These are phyloP conservation scores for Hozukius guyotensis DNA, from an alignment of 2,797 vertebrate species.

Conservation along the genomic window DNA sequence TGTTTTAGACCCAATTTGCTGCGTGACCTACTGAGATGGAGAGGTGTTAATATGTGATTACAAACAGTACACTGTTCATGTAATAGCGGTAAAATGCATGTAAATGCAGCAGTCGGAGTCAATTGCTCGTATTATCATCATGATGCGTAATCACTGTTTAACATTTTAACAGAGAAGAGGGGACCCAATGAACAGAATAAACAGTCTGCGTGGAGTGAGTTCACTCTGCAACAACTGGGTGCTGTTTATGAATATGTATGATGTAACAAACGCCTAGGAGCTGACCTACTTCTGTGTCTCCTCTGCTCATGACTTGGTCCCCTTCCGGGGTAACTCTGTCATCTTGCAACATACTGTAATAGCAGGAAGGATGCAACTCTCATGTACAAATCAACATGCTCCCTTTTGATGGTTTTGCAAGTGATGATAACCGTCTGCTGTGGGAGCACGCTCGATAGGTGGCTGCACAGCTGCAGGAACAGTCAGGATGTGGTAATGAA, in stretches of 20 bases:
- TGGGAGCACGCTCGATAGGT: slow-evolving; percentile 34
- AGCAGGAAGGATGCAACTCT: slow-evolving; percentile 71
- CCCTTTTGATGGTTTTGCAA: slow-evolving; percentile 50
- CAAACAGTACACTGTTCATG: neutral
- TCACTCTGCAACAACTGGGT: slow-evolving; percentile 72
- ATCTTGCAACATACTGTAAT: slow-evolving; percentile 77
- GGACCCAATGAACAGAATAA: slow-evolving; percentile 66
- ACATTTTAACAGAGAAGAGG: slow-evolving; percentile 57
- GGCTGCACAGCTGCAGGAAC: slow-evolving; percentile 15
- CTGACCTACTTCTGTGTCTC: slow-evolving; percentile 80
- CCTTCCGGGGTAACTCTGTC: slow-evolving; percentile 79
- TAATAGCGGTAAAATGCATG: slow-evolving; percentile 4
- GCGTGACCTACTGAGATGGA: neutral
- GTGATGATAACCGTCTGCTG: slow-evolving; percentile 43
- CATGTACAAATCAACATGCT: slow-evolving; percentile 66
- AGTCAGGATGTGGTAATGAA: slow-evolving; percentile 3
- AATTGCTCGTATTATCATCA: slow-evolving; percentile 13
- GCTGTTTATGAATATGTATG: slow-evolving; percentile 81
- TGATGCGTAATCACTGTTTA: slow-evolving; percentile 52
- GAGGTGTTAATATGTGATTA: slow-evolving; percentile 4
- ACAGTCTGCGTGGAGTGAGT: slow-evolving; percentile 66
- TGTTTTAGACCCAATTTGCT: neutral
- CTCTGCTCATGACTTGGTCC: slow-evolving; percentile 76
- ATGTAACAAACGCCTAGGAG: slow-evolving; percentile 80
- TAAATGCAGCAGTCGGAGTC: slow-evolving; percentile 39